phyloP scores from a whole-genome alignment of 2,797 vertebrate genomes.

The Schizothorax lantsangensis region DNA sequence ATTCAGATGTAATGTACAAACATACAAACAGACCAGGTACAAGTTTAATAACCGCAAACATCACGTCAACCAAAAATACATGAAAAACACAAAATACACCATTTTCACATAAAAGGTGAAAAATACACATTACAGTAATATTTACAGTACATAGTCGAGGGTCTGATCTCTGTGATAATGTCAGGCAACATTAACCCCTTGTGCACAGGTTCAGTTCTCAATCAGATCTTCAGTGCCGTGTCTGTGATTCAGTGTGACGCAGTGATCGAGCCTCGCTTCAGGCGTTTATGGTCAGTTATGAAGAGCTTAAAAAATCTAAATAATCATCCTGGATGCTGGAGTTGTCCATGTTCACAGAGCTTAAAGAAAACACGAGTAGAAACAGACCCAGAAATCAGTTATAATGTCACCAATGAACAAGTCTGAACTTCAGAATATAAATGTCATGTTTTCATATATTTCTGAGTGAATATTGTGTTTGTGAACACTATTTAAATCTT shows the following conservation, averaged over 20 bases:
- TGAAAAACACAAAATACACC: conserved; percentile 71
- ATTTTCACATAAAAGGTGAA: conserved; percentile 74
- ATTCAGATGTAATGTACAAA: conserved; percentile 81
- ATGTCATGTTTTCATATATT: too few species aligned
- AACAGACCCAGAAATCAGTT: neutral
- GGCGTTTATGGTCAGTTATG: neutral
- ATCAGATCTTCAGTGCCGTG: neutral
- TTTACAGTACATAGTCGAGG: conserved; percentile 72
- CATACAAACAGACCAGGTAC: conserved; percentile 74
- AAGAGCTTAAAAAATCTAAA: neutral
- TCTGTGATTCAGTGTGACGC: conserved; percentile 2
- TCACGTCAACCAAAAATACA: conserved; percentile 75
- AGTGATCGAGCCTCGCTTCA: neutral
- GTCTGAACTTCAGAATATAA: neutral
- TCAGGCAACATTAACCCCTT: conserved; percentile 4
- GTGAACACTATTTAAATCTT: neutral
- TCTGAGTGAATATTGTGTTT: too few species aligned
- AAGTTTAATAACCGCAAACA: conserved; percentile 71
- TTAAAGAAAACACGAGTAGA: neutral
- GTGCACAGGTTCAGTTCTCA: conserved; percentile 68
- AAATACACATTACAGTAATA: conserved; percentile 75
- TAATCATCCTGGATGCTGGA: neutral
- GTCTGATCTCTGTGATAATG: conserved; percentile 68
- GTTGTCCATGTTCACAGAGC: neutral
- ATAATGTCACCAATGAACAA: neutral